phyloP scores from a whole-genome alignment of 2,113 vertebrate genomes.

The Tupaia tana region DNA sequence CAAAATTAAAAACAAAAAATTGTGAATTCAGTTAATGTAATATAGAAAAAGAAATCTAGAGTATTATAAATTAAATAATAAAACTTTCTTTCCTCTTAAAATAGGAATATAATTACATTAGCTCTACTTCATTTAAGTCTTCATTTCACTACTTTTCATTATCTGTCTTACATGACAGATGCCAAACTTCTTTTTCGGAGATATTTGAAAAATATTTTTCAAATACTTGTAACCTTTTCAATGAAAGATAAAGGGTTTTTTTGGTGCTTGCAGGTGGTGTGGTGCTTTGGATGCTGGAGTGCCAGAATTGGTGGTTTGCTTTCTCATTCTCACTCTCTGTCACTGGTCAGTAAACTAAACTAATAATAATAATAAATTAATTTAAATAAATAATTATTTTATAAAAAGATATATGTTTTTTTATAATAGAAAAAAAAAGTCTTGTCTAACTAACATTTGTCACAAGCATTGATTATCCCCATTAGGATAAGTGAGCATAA shows the following conservation, averaged over 20 bases:
- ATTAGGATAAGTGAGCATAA: neutral
- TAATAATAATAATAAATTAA: too few relatives aligned
- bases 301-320: too few relatives aligned
- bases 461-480: neutral
- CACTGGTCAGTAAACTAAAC: too few relatives aligned
- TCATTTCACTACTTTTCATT: neutral
- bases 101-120: neutral
- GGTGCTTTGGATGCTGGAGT: too few relatives aligned
- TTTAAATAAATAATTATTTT: too few relatives aligned
- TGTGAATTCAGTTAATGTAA: neutral
- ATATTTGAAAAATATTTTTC: neutral
- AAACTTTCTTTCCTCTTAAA: neutral
- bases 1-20: neutral
- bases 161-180: neutral
- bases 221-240: neutral
- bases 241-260: neutral
- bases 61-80: neutral
- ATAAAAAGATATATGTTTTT: neutral
- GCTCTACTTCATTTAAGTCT: neutral
- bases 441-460: neutral
- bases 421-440: neutral
- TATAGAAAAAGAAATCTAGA: neutral
- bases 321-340: too few relatives aligned
- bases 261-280: too few relatives aligned
- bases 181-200: neutral